Evolutionary conservation across 2,113 vertebrate species (phyloP).

Genomic region (Chroicocephalus ridibundus): DNA sequence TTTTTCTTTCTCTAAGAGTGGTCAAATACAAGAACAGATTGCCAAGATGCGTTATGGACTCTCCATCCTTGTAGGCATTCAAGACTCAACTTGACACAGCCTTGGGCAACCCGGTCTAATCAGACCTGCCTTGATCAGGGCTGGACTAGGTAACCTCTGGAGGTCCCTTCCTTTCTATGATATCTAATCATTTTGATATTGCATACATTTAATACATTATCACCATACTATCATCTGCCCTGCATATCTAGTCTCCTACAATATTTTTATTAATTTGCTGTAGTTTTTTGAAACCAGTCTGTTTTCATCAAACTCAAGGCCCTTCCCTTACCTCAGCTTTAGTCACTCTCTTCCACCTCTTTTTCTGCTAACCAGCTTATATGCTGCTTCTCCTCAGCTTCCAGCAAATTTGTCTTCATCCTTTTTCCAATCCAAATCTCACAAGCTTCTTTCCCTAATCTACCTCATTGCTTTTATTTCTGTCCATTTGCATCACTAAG

Average conservation of each 20-base stretch:
- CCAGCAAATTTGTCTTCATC: background rate
- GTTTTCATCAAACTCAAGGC: background rate
- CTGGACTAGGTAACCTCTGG: background rate
- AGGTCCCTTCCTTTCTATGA: background rate
- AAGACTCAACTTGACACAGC: background rate
- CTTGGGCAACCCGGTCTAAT: background rate
- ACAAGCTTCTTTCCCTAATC: background rate
- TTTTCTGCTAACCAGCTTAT: background rate
- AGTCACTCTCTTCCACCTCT: background rate
- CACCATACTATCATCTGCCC: background rate
- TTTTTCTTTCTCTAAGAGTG: background rate
- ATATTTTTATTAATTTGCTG: background rate
- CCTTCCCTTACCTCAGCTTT: background rate
- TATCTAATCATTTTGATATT: background rate
- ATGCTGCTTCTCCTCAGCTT: background rate
- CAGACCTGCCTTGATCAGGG: background rate
- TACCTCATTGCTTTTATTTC: background rate
- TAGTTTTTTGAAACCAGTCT: background rate
- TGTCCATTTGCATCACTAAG: background rate
- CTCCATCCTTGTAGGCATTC: fast-evolving
- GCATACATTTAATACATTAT: background rate
- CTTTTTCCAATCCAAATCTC: background rate
- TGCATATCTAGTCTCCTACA: background rate
- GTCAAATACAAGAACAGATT: background rate
- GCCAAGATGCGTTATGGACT: background rate